These are phyloP conservation scores for Dasyurus viverrinus DNA, from an alignment of 2,113 vertebrate genomes.

Conservation along the genomic window DNA sequence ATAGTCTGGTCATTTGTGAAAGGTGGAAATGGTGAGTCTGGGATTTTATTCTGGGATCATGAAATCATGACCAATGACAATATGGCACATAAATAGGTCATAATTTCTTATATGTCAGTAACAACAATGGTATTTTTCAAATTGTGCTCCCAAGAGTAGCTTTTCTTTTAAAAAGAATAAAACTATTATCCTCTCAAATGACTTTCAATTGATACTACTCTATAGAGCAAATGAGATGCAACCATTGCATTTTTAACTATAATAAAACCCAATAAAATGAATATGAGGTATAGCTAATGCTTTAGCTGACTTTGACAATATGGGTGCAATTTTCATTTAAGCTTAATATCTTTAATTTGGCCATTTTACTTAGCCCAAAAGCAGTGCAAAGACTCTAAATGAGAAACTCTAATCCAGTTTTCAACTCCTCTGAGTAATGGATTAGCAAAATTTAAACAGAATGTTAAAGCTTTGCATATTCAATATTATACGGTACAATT, in stretches of 20 bases:
- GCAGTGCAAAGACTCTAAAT: constrained; percentile 43
- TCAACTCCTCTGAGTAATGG: constrained; percentile 38
- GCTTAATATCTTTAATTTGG: constrained; percentile 51
- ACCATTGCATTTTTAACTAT: constrained; percentile 48
- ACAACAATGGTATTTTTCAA: constrained; percentile 23
- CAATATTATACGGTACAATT: constrained; percentile 1
- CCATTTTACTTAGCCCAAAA: constrained; percentile 60
- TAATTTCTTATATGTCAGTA: background rate
- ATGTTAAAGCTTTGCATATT: constrained; percentile 8
- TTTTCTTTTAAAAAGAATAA: constrained; percentile 43
- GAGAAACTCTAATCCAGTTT: constrained; percentile 47
- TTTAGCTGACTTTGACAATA: constrained; percentile 48
- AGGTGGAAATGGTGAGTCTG: background rate
- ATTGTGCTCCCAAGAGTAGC: background rate
- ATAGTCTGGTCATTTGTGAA: background rate
- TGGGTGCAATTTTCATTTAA: constrained; percentile 54
- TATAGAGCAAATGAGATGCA: constrained; percentile 35
- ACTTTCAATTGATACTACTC: constrained; percentile 31
- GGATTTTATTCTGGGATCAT: background rate
- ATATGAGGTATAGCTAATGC: constrained; percentile 38
- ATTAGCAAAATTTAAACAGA: constrained; percentile 46
- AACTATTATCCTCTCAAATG: constrained; percentile 40
- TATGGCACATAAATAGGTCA: background rate
- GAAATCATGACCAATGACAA: background rate
- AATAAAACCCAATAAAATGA: constrained; percentile 59